Evolutionary conservation across 2,797 vertebrate genomes (phyloP).

Genomic region (Rhyacichthys aspro): DNA sequence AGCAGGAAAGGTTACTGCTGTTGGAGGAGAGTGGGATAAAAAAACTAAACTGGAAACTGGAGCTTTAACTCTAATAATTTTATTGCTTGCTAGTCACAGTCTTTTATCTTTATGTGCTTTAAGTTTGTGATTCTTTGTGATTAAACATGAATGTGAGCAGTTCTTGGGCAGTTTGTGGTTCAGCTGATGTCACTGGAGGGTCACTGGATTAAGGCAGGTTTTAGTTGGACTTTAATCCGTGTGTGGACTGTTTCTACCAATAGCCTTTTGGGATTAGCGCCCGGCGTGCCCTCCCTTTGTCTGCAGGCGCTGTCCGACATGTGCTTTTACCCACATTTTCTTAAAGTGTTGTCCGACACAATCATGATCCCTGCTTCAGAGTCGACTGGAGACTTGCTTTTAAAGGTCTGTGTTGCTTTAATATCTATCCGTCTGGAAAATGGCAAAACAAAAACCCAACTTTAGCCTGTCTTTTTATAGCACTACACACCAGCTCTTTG

Average conservation of each 20-base stretch:
- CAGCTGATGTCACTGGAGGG: slow-evolving; percentile 84
- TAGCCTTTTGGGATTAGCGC: slow-evolving; percentile 79
- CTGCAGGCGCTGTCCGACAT: slow-evolving; percentile 64
- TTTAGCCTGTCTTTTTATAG: no score
- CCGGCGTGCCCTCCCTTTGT: slow-evolving; percentile 66
- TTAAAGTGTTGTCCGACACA: slow-evolving; percentile 46
- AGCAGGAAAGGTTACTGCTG: no score
- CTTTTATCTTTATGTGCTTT: no score
- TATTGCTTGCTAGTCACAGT: no score
- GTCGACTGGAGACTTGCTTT: slow-evolving; percentile 61
- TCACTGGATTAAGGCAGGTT: slow-evolving; percentile 86
- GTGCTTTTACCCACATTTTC: slow-evolving; percentile 62
- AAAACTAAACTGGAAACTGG: no score
- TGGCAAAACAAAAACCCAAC: no score
- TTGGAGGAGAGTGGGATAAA: no score
- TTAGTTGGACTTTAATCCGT: slow-evolving; percentile 92
- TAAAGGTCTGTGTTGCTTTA: slow-evolving; percentile 60
- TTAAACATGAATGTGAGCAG: no score
- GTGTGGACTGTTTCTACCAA: slow-evolving; percentile 71
- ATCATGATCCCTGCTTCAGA: slow-evolving; percentile 66
- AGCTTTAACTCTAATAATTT: no score
- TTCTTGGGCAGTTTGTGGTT: slow-evolving; percentile 40
- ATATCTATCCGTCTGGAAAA: no score
- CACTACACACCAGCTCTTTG: neutral
- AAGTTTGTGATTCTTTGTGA: no score